phyloP scores from a whole-genome alignment of 2,888 invertebrate species.

The Tineola bisselliella region DNA sequence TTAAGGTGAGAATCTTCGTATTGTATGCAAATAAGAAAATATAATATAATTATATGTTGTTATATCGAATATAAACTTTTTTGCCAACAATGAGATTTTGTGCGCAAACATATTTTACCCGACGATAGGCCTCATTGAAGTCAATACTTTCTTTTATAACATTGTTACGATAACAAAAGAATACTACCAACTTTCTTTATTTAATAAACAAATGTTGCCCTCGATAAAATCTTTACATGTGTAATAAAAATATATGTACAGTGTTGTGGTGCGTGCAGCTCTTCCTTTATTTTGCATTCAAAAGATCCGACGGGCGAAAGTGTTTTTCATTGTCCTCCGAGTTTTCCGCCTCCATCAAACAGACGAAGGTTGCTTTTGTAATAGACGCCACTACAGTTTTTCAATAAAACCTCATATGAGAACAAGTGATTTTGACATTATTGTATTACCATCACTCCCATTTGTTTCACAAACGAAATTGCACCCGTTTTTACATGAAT shows the following conservation, averaged over 20 bases:
- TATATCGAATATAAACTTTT: background rate
- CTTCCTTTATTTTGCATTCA: conserved; percentile 47
- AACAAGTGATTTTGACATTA: background rate
- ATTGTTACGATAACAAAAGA: conserved; percentile 13
- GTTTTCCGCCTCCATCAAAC: conserved; percentile 32
- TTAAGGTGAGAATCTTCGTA: background rate
- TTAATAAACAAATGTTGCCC: conserved; percentile 34
- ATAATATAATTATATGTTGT: background rate
- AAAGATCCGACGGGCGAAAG: conserved; percentile 37
- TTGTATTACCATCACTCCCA: background rate
- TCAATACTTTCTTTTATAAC: conserved; percentile 15
- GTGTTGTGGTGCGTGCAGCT: conserved; percentile 15
- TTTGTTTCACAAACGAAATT: background rate
- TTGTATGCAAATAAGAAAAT: background rate
- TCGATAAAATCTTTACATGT: conserved; percentile 32
- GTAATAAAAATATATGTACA: conserved; percentile 31
- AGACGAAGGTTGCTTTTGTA: conserved; percentile 39
- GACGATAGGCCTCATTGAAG: conserved; percentile 5
- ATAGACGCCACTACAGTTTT: background rate
- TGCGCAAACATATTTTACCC: background rate
- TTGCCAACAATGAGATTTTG: background rate
- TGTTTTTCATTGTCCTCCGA: conserved; percentile 49
- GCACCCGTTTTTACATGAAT: no score
- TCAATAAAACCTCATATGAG: background rate
- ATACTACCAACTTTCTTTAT: conserved; percentile 25